Conservation (phyloP, 2,113 vertebrate species). For the Oxyura jamaicensis region DNA sequence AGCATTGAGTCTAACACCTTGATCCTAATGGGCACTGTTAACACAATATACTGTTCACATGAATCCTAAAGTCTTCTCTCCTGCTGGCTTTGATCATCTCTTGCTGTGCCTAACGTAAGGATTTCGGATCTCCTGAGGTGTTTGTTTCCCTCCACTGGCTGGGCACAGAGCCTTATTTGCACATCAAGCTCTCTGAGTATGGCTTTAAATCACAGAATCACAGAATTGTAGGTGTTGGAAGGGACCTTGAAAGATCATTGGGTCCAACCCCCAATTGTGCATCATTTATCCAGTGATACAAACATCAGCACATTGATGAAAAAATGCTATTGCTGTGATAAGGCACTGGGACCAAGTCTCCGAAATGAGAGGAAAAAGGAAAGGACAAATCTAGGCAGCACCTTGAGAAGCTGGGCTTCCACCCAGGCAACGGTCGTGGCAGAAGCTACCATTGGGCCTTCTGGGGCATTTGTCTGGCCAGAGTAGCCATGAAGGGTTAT, state of each 20-base stretch:
- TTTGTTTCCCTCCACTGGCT: not conserved
- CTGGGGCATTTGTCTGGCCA: not conserved
- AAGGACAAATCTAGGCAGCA: not conserved
- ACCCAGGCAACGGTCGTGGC: not conserved
- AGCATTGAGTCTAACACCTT: not conserved
- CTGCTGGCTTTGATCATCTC: not conserved
- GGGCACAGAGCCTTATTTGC: not conserved
- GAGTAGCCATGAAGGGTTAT: not conserved
- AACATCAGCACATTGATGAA: not conserved
- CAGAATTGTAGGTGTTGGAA: no score
- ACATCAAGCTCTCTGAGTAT: not conserved
- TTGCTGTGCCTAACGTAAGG: not conserved
- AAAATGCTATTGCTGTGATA: accelerated
- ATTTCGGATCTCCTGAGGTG: not conserved
- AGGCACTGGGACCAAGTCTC: not conserved
- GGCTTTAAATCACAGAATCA: not conserved
- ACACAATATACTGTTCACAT: not conserved
- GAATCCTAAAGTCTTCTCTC: not conserved
- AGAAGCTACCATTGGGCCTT: not conserved
- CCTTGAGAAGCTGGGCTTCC: not conserved
- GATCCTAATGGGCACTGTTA: not conserved
- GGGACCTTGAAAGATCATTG: no score
- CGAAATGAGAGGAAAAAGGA: not conserved
- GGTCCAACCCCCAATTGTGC: not conserved
- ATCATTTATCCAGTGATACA: not conserved